Conservation (phyloP, 2,797 vertebrate species). For the Bucorvus abyssinicus region DNA sequence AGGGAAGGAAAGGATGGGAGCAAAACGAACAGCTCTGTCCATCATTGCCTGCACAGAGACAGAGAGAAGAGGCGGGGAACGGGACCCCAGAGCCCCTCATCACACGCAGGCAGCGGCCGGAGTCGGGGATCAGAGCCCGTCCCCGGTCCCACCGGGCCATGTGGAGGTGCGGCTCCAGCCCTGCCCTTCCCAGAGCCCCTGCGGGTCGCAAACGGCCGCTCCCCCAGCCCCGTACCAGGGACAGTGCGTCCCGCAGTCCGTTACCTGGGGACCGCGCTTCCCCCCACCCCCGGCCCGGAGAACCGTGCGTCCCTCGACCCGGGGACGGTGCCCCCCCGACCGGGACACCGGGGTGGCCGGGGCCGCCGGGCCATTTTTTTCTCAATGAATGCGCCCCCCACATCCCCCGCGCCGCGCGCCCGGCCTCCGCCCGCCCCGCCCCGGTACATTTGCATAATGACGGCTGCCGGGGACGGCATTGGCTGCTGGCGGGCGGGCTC, state of each 20-base stretch:
- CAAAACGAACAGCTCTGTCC: neutral
- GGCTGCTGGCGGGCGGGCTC: conserved; percentile 39
- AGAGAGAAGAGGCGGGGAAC: neutral
- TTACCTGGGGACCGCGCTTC: neutral
- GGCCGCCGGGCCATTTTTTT: neutral
- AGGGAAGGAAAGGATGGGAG: neutral
- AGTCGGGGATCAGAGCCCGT: neutral
- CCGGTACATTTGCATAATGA: conserved; percentile 65
- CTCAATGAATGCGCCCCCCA: neutral
- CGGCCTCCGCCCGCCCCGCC: neutral
- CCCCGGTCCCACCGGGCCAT: neutral
- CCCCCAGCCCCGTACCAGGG: too few relatives aligned
- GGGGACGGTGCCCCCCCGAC: neutral
- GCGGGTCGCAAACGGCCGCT: neutral
- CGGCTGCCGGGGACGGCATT: conserved; percentile 19
- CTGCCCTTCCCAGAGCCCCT: neutral
- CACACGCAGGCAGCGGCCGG: neutral
- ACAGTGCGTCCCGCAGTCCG: too few relatives aligned
- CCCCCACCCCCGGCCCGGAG: neutral
- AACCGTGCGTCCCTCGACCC: neutral
- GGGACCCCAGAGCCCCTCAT: neutral
- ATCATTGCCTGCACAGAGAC: neutral
- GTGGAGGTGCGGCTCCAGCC: neutral
- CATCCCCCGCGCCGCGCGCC: neutral
- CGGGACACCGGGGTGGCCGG: too few relatives aligned